Evolutionary conservation across 2,888 invertebrate species (phyloP).

Genomic region (Standfussiana lucernea): DNA sequence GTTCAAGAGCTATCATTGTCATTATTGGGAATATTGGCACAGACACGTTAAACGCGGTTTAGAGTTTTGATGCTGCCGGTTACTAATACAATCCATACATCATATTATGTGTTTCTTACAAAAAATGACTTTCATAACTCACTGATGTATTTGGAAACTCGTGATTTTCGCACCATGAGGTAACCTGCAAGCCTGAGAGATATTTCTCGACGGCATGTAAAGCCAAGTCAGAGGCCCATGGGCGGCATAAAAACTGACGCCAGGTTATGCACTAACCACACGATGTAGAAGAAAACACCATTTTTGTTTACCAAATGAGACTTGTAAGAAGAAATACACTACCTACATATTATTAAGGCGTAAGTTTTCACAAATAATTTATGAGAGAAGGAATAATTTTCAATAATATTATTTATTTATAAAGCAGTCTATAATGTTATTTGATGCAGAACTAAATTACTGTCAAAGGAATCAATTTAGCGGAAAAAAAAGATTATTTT

Average conservation of each 20-base stretch:
- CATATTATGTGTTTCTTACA: neutral
- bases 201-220: no score
- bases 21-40: neutral
- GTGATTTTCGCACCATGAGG: neutral
- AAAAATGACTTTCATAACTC: neutral
- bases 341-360: conserved; percentile 53
- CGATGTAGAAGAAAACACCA: no score
- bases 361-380: conserved; percentile 66
- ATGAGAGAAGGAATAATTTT: conserved; percentile 46
- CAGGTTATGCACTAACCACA: no score
- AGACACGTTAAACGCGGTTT: neutral
- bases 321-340: conserved; percentile 12
- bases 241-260: no score
- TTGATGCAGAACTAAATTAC: conserved; percentile 28
- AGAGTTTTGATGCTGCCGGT: neutral
- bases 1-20: neutral
- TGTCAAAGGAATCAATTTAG: conserved; percentile 28
- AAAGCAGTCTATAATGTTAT: conserved; percentile 51
- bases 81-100: neutral
- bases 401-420: conserved; percentile 56
- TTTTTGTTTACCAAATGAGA: conserved; percentile 32
- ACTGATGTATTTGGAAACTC: no score
- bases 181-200: no score
- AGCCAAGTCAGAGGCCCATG: no score
- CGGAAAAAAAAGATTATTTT: neutral